phyloP scores from a whole-genome alignment of 2,113 vertebrate species.

The Psettodes erumei region DNA sequence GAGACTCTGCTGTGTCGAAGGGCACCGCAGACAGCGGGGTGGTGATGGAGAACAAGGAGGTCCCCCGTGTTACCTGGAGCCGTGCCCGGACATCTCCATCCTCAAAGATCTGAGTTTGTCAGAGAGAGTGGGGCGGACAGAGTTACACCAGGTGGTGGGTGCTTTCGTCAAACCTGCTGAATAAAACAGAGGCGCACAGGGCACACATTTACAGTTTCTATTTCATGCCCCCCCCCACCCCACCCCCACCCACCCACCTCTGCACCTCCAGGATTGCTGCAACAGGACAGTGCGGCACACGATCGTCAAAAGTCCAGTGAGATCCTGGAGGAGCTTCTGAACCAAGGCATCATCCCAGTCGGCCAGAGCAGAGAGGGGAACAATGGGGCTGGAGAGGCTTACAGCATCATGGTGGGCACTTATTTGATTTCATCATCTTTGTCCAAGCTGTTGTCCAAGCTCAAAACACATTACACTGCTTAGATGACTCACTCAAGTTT shows the following conservation, averaged over 20 bases:
- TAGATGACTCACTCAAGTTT: not conserved
- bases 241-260: too few species aligned
- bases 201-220: not conserved
- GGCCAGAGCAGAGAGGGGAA: conserved; percentile 63
- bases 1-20: conserved; percentile 81
- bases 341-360: conserved; percentile 86
- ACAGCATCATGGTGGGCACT: conserved; percentile 82
- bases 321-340: conserved; percentile 88
- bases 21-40: conserved; percentile 82
- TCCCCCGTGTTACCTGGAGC: conserved; percentile 54
- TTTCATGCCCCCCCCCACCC: not conserved
- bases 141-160: conserved; percentile 8
- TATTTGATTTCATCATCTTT: too few species aligned
- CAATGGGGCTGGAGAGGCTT: conserved; percentile 72
- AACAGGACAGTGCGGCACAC: conserved; percentile 40
- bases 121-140: conserved; percentile 10
- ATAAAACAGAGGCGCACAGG: not conserved
- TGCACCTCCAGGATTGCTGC: conserved; percentile 56
- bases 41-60: conserved; percentile 70
- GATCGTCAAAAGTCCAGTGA: conserved; percentile 83
- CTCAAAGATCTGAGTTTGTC: conserved; percentile 30
- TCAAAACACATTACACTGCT: not conserved
- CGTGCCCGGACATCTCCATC: conserved; percentile 57
- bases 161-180: not conserved
- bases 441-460: too few species aligned